These are phyloP conservation scores for Lagopus leucura DNA, from an alignment of 2,113 vertebrate genomes.

Conservation along the genomic window DNA sequence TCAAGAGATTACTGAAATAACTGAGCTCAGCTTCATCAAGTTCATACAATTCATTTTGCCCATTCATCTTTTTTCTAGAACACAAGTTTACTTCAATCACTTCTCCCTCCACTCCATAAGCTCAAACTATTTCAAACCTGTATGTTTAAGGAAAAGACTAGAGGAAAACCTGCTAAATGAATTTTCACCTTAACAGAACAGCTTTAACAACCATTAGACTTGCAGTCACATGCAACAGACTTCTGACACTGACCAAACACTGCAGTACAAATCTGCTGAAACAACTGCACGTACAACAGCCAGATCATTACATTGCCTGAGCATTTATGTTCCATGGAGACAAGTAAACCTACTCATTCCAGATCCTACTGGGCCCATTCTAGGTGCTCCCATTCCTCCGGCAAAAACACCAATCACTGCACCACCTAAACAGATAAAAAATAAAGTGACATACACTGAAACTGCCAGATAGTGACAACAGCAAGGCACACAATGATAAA, in stretches of 20 bases:
- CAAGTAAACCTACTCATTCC: conserved; percentile 89
- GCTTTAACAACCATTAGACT: not conserved
- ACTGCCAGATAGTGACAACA: conserved; percentile 25
- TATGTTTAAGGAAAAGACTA: not conserved
- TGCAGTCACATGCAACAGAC: not conserved
- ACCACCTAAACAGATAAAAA: conserved; percentile 81
- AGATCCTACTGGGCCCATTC: conserved; percentile 91
- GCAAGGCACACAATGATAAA: not conserved
- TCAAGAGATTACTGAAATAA: not conserved
- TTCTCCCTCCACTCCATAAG: not conserved
- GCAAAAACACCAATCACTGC: conserved; percentile 91
- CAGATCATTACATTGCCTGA: conserved; percentile 24
- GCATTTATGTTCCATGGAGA: conserved; percentile 72
- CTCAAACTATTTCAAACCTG: not conserved
- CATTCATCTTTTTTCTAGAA: not conserved
- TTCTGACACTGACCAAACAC: not conserved
- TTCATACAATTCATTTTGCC: not conserved
- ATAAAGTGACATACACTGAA: conserved; percentile 61
- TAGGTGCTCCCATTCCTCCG: conserved; percentile 91
- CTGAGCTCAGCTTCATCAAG: not conserved
- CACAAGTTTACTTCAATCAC: not conserved
- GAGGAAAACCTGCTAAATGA: too few relatives aligned
- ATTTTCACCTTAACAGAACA: not conserved
- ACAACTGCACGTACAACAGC: not conserved
- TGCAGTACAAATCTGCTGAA: not conserved